A percentile compares a stretch with the other conserved stretches of the same genome.
phyloP scores from a whole-genome alignment of 2,888 invertebrate species.

The Leucozona laternaria region DNA sequence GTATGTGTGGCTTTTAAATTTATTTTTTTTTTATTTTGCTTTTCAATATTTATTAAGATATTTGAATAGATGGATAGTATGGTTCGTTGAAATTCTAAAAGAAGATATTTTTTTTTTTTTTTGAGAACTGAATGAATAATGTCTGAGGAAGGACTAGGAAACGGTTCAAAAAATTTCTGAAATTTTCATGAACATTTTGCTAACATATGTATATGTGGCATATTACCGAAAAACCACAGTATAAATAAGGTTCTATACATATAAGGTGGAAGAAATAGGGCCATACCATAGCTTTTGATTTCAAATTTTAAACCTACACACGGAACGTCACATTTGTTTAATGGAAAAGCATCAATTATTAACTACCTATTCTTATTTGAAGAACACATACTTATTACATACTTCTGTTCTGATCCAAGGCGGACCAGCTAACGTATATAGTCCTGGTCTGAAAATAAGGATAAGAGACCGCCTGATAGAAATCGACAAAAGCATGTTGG shows the following conservation, averaged over 20 bases:
- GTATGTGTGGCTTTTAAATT: conserved; percentile 18
- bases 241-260: not conserved
- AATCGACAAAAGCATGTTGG: no score
- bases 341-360: no score
- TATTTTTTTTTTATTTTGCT: not conserved
- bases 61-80: no score
- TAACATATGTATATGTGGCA: not conserved
- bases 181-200: not conserved
- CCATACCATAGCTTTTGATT: not conserved
- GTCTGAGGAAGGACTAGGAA: not conserved
- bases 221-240: not conserved
- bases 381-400: no score
- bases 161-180: not conserved
- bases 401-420: no score
- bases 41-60: conserved; percentile 32
- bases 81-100: conserved; percentile 20
- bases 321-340: no score
- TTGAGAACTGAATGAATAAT: conserved; percentile 6
- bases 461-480: no score
- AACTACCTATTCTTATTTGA: no score
- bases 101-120: not conserved
- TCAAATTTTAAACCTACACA: no score
- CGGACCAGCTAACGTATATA: no score
- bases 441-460: no score
- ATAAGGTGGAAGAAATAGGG: not conserved